Conservation (phyloP, 1,140 invertebrate species). For the Lamellibrachia luymesi region DNA sequence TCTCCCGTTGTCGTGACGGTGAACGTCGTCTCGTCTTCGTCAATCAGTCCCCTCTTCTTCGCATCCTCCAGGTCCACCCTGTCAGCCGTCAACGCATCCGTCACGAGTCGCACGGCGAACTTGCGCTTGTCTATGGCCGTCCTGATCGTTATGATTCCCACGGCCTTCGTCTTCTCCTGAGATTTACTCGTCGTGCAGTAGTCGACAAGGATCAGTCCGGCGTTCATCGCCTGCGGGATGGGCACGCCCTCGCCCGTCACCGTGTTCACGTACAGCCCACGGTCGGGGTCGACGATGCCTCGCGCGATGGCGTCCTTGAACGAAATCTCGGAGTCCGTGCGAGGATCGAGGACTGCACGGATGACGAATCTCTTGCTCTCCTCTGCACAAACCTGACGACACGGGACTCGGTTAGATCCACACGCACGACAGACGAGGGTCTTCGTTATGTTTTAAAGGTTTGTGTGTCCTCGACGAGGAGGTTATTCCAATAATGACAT, state of each 20-base stretch:
- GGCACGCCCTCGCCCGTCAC: conserved; percentile 19
- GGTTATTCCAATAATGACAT: too few species aligned
- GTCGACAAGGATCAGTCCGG: conserved; percentile 19
- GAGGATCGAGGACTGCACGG: conserved; percentile 22
- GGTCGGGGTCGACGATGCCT: conserved; percentile 18
- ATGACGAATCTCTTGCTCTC: conserved; percentile 26
- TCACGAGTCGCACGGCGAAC: conserved; percentile 20
- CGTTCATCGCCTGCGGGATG: conserved; percentile 27
- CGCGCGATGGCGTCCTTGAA: conserved; percentile 15
- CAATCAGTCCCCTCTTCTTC: not conserved
- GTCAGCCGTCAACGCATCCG: conserved; percentile 20
- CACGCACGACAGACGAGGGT: too few species aligned
- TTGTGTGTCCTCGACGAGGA: too few species aligned
- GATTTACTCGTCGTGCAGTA: conserved; percentile 17
- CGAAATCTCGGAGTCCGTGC: conserved; percentile 16
- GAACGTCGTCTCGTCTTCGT: not conserved
- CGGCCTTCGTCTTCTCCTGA: conserved; percentile 21
- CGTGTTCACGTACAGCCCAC: conserved; percentile 24
- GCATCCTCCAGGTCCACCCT: conserved; percentile 10
- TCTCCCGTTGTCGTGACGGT: not conserved
- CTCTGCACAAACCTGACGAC: not conserved
- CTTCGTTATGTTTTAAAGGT: too few species aligned
- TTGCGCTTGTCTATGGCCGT: conserved; percentile 16
- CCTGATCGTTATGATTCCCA: conserved; percentile 25
- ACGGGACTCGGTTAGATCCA: not conserved